Evolutionary conservation across 2,113 vertebrate genomes (phyloP).

Genomic region (Myotis brandtii): DNA sequence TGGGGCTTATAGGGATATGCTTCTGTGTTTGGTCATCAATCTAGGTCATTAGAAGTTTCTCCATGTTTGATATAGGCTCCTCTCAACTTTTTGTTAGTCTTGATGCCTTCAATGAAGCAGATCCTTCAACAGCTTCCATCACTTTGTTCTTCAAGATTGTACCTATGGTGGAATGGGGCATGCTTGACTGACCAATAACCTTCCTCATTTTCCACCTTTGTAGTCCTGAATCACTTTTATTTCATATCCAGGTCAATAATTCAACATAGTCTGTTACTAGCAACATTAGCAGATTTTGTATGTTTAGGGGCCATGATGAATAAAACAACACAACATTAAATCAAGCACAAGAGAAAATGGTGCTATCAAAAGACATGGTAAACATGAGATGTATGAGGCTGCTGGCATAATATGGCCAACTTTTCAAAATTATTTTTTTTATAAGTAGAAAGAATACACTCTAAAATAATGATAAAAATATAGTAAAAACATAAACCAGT

Average conservation of each 20-base stretch:
- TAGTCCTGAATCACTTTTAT: background rate
- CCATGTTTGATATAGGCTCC: background rate
- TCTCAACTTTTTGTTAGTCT: background rate
- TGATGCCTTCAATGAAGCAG: background rate
- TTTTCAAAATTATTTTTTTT: background rate
- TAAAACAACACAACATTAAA: background rate
- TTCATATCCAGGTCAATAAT: background rate
- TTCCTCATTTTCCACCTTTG: background rate
- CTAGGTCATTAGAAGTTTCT: background rate
- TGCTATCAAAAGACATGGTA: background rate
- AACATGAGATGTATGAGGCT: background rate
- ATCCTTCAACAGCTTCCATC: background rate
- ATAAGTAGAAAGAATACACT: background rate
- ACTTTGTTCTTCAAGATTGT: background rate
- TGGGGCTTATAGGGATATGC: background rate
- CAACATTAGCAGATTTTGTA: background rate
- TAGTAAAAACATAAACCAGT: background rate
- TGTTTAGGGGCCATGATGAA: background rate
- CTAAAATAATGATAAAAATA: background rate
- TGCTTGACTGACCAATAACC: background rate
- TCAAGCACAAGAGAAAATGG: background rate
- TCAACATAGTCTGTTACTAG: background rate
- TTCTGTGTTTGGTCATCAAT: background rate
- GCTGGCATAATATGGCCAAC: background rate
- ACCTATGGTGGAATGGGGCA: background rate